phyloP scores from a whole-genome alignment of 2,113 vertebrate species.

The Anolis carolinensis region DNA sequence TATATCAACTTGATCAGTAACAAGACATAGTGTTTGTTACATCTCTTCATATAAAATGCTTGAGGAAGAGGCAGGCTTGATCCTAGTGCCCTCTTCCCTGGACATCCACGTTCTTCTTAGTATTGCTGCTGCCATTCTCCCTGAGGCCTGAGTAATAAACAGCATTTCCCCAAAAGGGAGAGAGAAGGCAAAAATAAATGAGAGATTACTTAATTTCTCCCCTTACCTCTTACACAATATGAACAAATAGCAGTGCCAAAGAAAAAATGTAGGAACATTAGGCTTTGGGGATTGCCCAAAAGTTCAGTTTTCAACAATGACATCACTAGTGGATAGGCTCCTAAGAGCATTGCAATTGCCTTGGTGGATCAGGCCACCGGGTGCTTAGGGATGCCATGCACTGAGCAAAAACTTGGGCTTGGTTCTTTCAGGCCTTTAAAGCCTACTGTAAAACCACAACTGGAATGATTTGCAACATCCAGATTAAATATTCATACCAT shows the following conservation, averaged over 20 bases:
- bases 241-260: neutral
- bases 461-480: neutral
- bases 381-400: neutral
- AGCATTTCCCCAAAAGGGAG: neutral
- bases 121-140: neutral
- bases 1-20: neutral
- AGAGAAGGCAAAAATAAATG: neutral
- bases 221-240: neutral
- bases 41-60: too few relatives aligned
- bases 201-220: neutral
- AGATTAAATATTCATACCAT: neutral
- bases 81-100: neutral
- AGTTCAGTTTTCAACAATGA: neutral
- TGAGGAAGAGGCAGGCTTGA: too few relatives aligned
- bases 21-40: neutral
- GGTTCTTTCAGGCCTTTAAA: neutral
- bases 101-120: neutral
- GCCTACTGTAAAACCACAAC: neutral
- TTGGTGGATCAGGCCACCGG: neutral
- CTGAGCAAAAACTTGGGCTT: neutral
- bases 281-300: too few relatives aligned
- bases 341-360: neutral
- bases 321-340: neutral
- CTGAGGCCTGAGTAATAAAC: too few relatives aligned
- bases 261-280: neutral